Evolutionary conservation across 1,140 invertebrate genomes (phyloP).

Genomic region (Vanessa atalanta): DNA sequence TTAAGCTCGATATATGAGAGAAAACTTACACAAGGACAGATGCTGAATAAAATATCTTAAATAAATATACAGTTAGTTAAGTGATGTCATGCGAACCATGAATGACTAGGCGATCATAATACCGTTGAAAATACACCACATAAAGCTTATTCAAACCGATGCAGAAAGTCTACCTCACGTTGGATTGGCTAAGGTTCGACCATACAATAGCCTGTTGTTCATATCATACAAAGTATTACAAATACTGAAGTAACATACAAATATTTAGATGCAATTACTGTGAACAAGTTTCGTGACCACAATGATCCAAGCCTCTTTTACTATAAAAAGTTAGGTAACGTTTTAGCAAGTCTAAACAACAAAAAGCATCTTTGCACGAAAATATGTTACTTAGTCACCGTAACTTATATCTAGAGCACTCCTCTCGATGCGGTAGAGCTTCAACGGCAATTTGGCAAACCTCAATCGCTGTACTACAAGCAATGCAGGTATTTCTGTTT

Average conservation of each 20-base stretch:
- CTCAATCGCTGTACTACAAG: background rate
- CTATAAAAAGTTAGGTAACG: background rate
- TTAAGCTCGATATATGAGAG: background rate
- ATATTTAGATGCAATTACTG: background rate
- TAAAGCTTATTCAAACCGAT: too few relatives aligned
- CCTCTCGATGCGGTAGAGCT: background rate
- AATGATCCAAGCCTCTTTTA: background rate
- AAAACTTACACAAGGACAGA: background rate
- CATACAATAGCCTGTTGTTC: too few relatives aligned
- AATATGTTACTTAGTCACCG: background rate
- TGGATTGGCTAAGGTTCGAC: too few relatives aligned
- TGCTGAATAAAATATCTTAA: background rate
- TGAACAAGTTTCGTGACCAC: background rate
- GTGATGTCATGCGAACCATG: too few relatives aligned
- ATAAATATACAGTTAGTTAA: too few relatives aligned
- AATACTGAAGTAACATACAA: too few relatives aligned
- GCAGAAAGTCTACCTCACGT: too few relatives aligned
- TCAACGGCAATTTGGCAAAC: background rate
- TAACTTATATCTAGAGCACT: conserved; percentile 1
- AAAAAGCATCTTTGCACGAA: background rate
- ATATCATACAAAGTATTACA: too few relatives aligned
- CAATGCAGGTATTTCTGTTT: background rate
- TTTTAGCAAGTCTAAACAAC: background rate
- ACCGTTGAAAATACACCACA: too few relatives aligned
- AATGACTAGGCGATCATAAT: too few relatives aligned